Conservation (phyloP, 2,888 invertebrate species). For the Drosophila cyrtoloma region DNA sequence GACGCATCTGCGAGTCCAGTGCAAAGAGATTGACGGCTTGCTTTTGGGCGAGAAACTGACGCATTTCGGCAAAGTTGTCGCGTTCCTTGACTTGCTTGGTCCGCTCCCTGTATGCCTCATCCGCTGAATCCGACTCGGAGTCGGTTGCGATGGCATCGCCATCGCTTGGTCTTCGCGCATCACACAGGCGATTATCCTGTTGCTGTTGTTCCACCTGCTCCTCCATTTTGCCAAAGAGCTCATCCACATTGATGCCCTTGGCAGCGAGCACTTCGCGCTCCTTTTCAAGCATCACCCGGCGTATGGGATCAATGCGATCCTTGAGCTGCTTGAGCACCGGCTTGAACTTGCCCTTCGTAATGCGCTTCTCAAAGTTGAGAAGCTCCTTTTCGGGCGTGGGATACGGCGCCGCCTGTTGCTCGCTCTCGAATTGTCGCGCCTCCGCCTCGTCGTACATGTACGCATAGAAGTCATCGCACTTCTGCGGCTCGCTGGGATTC, state of each 20-base stretch:
- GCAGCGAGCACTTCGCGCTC: conserved; percentile 82
- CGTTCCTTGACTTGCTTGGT: conserved; percentile 78
- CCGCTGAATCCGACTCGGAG: conserved; percentile 73
- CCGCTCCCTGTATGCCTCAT: conserved; percentile 71
- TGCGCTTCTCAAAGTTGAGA: conserved; percentile 83
- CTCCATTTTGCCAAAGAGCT: conserved; percentile 70
- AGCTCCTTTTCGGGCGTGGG: conserved; percentile 79
- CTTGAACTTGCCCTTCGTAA: conserved; percentile 84
- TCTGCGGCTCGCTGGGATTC: conserved; percentile 71
- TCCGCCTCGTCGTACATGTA: conserved; percentile 83
- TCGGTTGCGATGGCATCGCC: conserved; percentile 29
- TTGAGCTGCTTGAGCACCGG: conserved; percentile 84
- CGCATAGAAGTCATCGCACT: conserved; percentile 84
- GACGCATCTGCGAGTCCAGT: conserved; percentile 72
- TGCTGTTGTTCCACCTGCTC: conserved; percentile 39
- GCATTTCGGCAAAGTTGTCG: conserved; percentile 84
- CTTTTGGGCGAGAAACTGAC: conserved; percentile 84
- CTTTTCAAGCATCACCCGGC: conserved; percentile 83
- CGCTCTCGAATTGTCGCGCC: conserved; percentile 55
- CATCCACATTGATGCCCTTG: conserved; percentile 84
- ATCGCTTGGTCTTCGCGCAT: conserved; percentile 32
- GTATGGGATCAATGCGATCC: conserved; percentile 84
- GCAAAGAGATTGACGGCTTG: conserved; percentile 83
- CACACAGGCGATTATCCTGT: conserved; percentile 58
- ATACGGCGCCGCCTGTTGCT: conserved; percentile 62